These are phyloP conservation scores for Pogona vitticeps DNA, from an alignment of 2,113 vertebrate genomes.

Conservation along the genomic window DNA sequence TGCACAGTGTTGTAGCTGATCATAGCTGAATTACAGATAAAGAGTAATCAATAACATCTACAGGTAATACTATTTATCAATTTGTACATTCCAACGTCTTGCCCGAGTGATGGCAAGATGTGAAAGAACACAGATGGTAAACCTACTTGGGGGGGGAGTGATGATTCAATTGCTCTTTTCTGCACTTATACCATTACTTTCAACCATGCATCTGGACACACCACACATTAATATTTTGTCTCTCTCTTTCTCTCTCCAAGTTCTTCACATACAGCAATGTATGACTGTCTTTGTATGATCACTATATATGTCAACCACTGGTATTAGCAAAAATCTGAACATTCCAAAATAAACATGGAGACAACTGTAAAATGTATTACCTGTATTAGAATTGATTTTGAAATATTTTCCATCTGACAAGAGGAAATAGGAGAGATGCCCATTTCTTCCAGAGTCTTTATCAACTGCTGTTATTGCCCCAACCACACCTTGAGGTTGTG, in stretches of 20 bases:
- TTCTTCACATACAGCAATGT: slow-evolving; percentile 6
- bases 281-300: not conserved
- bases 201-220: not conserved
- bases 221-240: not conserved
- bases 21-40: not conserved
- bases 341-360: slow-evolving; percentile 43
- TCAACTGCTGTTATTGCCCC: slow-evolving; percentile 84
- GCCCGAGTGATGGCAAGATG: not conserved
- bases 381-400: slow-evolving; percentile 91
- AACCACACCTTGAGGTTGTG: slow-evolving; percentile 80
- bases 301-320: slow-evolving; percentile 35
- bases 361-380: slow-evolving; percentile 70
- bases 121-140: not conserved
- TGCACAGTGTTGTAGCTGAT: not conserved
- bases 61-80: not conserved
- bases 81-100: slow-evolving; percentile 1
- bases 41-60: slow-evolving; percentile 25
- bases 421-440: slow-evolving; percentile 88
- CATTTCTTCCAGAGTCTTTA: slow-evolving; percentile 86
- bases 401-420: slow-evolving; percentile 90
- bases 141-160: too few species aligned
- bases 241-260: not conserved
- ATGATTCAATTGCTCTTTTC: not conserved
- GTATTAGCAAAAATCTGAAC: not conserved
- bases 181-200: not conserved